Percentiles rank a stretch among this genome's conserved stretches.
phyloP scores from a whole-genome alignment of 2,888 invertebrate species.

The Orthonychiurus folsomi region DNA sequence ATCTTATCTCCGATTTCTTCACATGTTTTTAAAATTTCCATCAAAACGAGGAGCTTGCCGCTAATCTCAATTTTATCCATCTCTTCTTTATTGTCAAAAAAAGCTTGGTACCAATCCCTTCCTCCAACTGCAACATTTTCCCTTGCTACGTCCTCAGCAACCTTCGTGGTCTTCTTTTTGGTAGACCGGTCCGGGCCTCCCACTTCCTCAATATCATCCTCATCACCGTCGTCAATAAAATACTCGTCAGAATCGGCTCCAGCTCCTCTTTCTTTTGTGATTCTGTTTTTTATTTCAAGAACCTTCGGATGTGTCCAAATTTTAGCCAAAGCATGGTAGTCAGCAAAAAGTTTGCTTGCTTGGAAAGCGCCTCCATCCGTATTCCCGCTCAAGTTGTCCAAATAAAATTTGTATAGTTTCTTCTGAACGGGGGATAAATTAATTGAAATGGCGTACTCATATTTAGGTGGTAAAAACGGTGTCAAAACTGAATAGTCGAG shows the following conservation, averaged over 20 bases:
- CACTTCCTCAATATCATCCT: slow-evolving; percentile 21
- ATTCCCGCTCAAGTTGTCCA: slow-evolving; percentile 52
- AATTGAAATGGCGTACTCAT: slow-evolving; percentile 88
- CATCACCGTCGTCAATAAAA: slow-evolving; percentile 53
- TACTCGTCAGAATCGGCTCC: slow-evolving; percentile 47
- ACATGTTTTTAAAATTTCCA: slow-evolving; percentile 79
- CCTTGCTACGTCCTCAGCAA: neutral
- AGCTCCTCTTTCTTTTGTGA: neutral
- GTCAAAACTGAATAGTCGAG: slow-evolving; percentile 85
- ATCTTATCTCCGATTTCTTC: slow-evolving; percentile 94
- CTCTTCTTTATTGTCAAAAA: slow-evolving; percentile 15
- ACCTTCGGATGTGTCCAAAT: slow-evolving; percentile 78
- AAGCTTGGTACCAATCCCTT: slow-evolving; percentile 20
- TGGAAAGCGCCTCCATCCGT: neutral
- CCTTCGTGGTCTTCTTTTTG: neutral
- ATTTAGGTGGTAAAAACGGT: slow-evolving; percentile 91
- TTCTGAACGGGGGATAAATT: slow-evolving; percentile 71
- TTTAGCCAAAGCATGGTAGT: slow-evolving; percentile 56
- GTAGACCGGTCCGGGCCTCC: neutral
- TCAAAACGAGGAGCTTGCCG: slow-evolving; percentile 69
- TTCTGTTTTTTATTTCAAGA: slow-evolving; percentile 44
- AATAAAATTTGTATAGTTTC: slow-evolving; percentile 68
- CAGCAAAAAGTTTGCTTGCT: slow-evolving; percentile 10
- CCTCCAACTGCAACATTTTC: neutral
- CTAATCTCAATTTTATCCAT: slow-evolving; percentile 55